phyloP scores from a whole-genome alignment of 2,113 vertebrate genomes.

The Nasalis larvatus region DNA sequence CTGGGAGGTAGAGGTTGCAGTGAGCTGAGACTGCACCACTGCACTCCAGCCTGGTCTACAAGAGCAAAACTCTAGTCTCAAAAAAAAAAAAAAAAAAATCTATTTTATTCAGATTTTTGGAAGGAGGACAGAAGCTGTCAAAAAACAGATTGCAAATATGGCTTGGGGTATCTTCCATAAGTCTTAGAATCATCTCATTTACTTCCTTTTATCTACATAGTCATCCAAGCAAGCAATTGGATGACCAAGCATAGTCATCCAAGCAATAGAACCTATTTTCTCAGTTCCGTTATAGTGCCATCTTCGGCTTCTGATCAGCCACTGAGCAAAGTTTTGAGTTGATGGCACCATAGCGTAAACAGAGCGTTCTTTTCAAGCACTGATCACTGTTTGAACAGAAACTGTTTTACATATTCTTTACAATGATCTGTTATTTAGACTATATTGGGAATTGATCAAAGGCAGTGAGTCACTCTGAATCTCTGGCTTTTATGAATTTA shows the following conservation, averaged over 20 bases:
- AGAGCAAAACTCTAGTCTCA: no score
- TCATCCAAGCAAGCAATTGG: not conserved
- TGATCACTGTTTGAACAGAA: slow-evolving; percentile 36
- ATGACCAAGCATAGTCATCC: not conserved
- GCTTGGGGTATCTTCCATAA: not conserved
- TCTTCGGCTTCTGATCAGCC: slow-evolving; percentile 52
- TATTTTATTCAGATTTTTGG: slow-evolving; percentile 31
- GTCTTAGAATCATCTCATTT: not conserved
- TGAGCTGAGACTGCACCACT: no score
- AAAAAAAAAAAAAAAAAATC: not conserved
- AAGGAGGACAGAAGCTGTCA: not conserved
- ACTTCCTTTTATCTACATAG: not conserved
- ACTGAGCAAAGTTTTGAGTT: slow-evolving; percentile 46
- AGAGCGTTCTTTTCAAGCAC: slow-evolving; percentile 9
- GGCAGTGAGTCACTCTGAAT: not conserved
- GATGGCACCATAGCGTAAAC: not conserved
- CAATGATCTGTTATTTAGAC: slow-evolving; percentile 39
- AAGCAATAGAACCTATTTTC: not conserved
- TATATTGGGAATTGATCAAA: slow-evolving; percentile 25
- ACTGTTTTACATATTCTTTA: slow-evolving; percentile 53
- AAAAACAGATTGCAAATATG: not conserved
- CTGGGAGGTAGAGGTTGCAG: no score
- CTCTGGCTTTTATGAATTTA: slow-evolving; percentile 62
- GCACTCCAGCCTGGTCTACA: no score
- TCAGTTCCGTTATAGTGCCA: slow-evolving; percentile 2